These are phyloP conservation scores for Aphelinus certus DNA, from an alignment of 1,140 invertebrate species.

Conservation along the genomic window DNA sequence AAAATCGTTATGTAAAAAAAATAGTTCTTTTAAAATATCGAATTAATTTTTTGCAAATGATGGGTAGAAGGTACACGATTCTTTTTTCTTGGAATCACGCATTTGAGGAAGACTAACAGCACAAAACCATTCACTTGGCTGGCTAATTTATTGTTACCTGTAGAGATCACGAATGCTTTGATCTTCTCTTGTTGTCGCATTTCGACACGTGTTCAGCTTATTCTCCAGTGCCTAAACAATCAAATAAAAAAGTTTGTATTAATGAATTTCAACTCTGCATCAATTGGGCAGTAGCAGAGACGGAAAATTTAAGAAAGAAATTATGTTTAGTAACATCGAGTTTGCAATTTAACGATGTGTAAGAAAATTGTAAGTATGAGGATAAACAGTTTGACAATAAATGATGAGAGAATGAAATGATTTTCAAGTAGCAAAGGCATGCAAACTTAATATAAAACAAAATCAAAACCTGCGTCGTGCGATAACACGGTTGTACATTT, in stretches of 20 bases:
- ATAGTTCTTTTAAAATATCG: neutral
- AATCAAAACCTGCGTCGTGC: slow-evolving; percentile 57
- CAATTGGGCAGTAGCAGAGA: slow-evolving; percentile 27
- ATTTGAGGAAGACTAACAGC: slow-evolving; percentile 37
- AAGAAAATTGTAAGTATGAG: too few relatives aligned
- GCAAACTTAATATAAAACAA: slow-evolving; percentile 52
- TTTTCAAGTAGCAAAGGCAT: slow-evolving; percentile 35
- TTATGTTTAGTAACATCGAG: too few relatives aligned
- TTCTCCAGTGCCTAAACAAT: slow-evolving; percentile 61
- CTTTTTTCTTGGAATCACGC: slow-evolving; percentile 35
- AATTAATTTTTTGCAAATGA: neutral
- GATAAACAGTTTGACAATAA: too few relatives aligned
- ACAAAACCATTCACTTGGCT: slow-evolving; percentile 46
- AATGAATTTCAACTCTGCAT: neutral
- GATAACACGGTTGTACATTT: slow-evolving; percentile 19
- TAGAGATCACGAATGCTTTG: slow-evolving; percentile 63
- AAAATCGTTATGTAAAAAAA: neutral
- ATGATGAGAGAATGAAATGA: too few relatives aligned
- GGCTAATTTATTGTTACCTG: slow-evolving; percentile 61
- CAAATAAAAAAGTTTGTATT: slow-evolving; percentile 27
- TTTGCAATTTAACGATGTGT: too few relatives aligned
- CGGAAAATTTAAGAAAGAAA: too few relatives aligned
- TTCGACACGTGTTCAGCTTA: slow-evolving; percentile 63
- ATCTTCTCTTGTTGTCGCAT: slow-evolving; percentile 60
- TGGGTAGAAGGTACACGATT: slow-evolving; percentile 42